Base-by-base conservation (phyloP, 2,113 vertebrate species). In the Corythaeola cristata region DNA sequence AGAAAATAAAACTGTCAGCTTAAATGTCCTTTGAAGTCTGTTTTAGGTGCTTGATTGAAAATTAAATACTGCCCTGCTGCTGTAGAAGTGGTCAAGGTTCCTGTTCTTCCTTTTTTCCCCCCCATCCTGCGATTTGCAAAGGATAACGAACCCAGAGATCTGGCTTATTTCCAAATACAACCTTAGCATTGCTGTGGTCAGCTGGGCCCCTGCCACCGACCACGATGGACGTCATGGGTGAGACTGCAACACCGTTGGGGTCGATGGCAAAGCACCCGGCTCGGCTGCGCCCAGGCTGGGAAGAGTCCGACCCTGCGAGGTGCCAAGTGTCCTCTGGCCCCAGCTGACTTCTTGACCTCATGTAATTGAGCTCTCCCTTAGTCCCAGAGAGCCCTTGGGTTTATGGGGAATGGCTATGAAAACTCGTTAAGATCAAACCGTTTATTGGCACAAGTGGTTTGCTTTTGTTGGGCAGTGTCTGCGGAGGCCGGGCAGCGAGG, bases 21-120 rank as follows among this genome's bases (percentile, higher is more conserved):
- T 97, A 96, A 97, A 97, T 96, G 96, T 89, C 96, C 97, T 98
- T 98, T 97, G 98, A 98, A 98, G 97, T 98, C 95, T 96, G 90
- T 96, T 97, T 97, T 96, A 97, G 91, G 95, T 91, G 66, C 96
- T 96, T 91, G 97, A 97, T 96, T 97, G 98, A 97, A 98, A 98
- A 98, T 97, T 96, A 97, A 97, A 97, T 96, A 97, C 88, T 89
- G 79, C 90, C 86, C 88, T 84, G 28, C 62, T 28, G 26, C 90
- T 93, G 49, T 85, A 94, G 67, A 90, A 75, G 35, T 84, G 95
- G 96, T 93, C 95, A 93, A 86, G 79, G 76, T 84, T 96, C 87
- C 89, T 5, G 0, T 75, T 72, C 66, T 79, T 71, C 72, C 44
- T 53, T 37, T 60, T 17, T 19, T 21, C 6, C 60, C 66, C 68